These are phyloP conservation scores for Nannoperca obscura DNA, from an alignment of 2,797 vertebrate species.

Conservation along the genomic window DNA sequence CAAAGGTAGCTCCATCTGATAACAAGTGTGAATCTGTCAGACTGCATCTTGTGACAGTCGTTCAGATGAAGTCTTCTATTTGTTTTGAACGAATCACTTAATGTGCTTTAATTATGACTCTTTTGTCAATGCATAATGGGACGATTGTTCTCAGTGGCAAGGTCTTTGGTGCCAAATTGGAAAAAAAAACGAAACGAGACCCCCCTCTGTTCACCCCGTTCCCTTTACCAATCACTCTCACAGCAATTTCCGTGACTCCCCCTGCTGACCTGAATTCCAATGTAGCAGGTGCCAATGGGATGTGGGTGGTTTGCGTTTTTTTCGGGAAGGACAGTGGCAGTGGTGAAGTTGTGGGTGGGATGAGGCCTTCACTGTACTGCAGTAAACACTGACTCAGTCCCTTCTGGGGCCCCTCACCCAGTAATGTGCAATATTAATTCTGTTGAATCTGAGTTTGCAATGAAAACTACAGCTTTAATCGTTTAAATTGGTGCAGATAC, in stretches of 20 bases:
- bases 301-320: slow-evolving; percentile 67
- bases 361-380: slow-evolving; percentile 42
- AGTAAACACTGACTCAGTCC: slow-evolving; percentile 56
- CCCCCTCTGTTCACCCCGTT: slow-evolving; percentile 35
- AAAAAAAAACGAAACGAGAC: slow-evolving; percentile 50
- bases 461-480: neutral
- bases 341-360: slow-evolving; percentile 37
- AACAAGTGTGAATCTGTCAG: slow-evolving; percentile 57
- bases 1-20: slow-evolving; percentile 44
- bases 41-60: slow-evolving; percentile 58
- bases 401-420: neutral
- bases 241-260: slow-evolving; percentile 72
- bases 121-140: slow-evolving; percentile 74
- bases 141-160: slow-evolving; percentile 73
- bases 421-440: slow-evolving; percentile 6
- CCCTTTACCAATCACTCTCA: slow-evolving; percentile 66
- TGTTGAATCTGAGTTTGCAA: neutral
- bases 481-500: neutral
- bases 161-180: slow-evolving; percentile 66
- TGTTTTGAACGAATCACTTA: slow-evolving; percentile 72
- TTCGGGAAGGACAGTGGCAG: slow-evolving; percentile 30
- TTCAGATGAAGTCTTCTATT: slow-evolving; percentile 69
- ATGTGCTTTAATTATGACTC: slow-evolving; percentile 78
- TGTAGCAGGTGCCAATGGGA: slow-evolving; percentile 76
- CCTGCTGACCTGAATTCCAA: slow-evolving; percentile 80